Evolutionary conservation across 2,797 vertebrate genomes (phyloP), one percentile per base, ranked within the genome.

Genomic region (Anguilla megastoma): DNA sequence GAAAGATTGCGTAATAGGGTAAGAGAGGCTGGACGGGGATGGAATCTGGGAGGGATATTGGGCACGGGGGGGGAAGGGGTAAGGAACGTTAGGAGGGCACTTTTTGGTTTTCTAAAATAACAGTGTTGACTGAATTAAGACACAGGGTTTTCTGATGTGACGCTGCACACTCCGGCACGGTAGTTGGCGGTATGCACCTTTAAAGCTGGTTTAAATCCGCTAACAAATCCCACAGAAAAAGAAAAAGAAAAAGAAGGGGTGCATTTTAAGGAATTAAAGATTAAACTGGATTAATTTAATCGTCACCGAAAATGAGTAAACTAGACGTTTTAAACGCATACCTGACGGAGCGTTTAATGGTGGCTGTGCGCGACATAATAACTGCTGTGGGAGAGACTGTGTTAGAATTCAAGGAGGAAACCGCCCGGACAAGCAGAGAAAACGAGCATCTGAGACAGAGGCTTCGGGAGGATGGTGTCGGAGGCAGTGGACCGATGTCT

Each of bases 341-440:
- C 90, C 91, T 96, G 88, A 94, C 95, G 89, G 95, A 96, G 93
- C 95, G 96, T 74, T 90, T 96, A 76, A 87, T 94, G 66, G 94
- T 74, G 80, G 92, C 95, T 90, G 95, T 95, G 87, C 93, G 94
- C 89, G 96, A 96, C 89, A 93, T 96, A 36, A 88, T 96, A 89
- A 93, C 92, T 86, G 95, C 95, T 91, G 95, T 96, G 90, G 95
- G 94, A 90, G 95, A 95, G 93, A 94, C 95, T 87, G 95, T 96
- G 27, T 92, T 92, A 48, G 95, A 96, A 91, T 96, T 95, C 93
- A 95, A 94, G 84, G 94, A 96, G 91, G 96, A 96, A 91, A 91
- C 95, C 1, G 94, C 92, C 7, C 86, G 94, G 7, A 92, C 94
- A 76, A 87, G 90, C 84, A 90, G 92, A 54, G 96, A 96, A 93